Conservation (phyloP, 2,797 vertebrate species). For the Ambastaia sidthimunki region DNA sequence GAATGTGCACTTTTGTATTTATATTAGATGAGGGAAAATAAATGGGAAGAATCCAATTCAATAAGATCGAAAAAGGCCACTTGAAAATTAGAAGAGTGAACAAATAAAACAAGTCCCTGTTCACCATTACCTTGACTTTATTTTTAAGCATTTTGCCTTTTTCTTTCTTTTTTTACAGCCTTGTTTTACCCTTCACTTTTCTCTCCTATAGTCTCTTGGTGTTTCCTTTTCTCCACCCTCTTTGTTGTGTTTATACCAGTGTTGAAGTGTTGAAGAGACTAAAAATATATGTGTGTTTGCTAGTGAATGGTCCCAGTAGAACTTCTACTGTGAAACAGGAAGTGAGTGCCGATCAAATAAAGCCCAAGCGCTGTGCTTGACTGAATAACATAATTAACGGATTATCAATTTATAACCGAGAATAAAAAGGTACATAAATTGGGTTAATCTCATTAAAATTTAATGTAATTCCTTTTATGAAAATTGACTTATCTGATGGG, state of each 20-base stretch:
- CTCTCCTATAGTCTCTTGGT: conserved; percentile 53
- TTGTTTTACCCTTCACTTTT: conserved; percentile 48
- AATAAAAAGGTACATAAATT: conserved; percentile 77
- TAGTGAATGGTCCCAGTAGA: conserved; percentile 71
- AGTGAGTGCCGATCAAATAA: conserved; percentile 57
- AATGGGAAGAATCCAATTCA: not conserved
- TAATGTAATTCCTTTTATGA: conserved; percentile 71
- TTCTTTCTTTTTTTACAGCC: conserved; percentile 21
- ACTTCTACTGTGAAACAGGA: conserved; percentile 71
- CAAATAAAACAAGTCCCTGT: conserved; percentile 47
- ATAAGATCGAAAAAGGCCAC: not conserved
- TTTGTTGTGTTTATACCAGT: conserved; percentile 75
- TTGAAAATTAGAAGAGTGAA: conserved; percentile 30
- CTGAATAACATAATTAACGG: conserved; percentile 75
- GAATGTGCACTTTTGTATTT: not conserved
- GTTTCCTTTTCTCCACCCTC: conserved; percentile 64
- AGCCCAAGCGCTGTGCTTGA: conserved; percentile 43
- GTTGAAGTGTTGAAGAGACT: conserved; percentile 70
- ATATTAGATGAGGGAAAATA: conserved; percentile 1
- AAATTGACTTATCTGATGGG: conserved; percentile 74
- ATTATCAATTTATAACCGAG: conserved; percentile 79
- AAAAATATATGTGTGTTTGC: conserved; percentile 79
- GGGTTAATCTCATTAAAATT: conserved; percentile 77
- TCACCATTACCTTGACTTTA: conserved; percentile 55
- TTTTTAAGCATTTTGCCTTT: conserved; percentile 29